Conservation (phyloP, 2,113 vertebrate species). For the Morone chrysops region DNA sequence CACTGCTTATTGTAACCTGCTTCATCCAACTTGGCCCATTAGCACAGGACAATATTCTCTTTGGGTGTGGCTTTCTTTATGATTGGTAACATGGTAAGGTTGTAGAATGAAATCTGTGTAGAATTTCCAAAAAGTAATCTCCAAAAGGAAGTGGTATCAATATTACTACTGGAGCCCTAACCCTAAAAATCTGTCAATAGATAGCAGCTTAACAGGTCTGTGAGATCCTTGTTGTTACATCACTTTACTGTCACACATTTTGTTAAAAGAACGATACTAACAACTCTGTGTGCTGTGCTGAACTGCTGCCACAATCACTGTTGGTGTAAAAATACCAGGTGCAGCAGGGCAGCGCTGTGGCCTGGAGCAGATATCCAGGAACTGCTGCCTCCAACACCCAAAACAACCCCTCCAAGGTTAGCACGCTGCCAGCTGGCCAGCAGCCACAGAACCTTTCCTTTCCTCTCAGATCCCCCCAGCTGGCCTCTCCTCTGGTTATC, state of each 20-base stretch:
- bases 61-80: neutral
- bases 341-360: conserved; percentile 44
- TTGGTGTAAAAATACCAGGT: conserved; percentile 72
- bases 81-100: neutral
- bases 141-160: neutral
- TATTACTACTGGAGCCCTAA: neutral
- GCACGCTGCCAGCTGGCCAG: conserved; percentile 64
- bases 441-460: conserved; percentile 57
- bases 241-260: neutral
- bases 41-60: neutral
- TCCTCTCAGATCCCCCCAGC: conserved; percentile 34
- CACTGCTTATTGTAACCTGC: neutral
- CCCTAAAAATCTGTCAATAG: neutral
- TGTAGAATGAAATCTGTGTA: neutral
- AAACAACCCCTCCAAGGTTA: conserved; percentile 61
- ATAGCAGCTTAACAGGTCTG: neutral
- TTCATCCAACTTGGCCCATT: neutral
- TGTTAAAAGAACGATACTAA: neutral
- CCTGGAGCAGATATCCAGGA: conserved; percentile 49
- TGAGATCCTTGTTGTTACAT: conserved; percentile 5
- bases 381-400: conserved; percentile 58
- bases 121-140: neutral
- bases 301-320: conserved; percentile 44
- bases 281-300: conserved; percentile 8
- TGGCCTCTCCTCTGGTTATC: conserved; percentile 47